Evolutionary conservation across 2,113 vertebrate species (phyloP).

Genomic region (Galemys pyrenaicus): DNA sequence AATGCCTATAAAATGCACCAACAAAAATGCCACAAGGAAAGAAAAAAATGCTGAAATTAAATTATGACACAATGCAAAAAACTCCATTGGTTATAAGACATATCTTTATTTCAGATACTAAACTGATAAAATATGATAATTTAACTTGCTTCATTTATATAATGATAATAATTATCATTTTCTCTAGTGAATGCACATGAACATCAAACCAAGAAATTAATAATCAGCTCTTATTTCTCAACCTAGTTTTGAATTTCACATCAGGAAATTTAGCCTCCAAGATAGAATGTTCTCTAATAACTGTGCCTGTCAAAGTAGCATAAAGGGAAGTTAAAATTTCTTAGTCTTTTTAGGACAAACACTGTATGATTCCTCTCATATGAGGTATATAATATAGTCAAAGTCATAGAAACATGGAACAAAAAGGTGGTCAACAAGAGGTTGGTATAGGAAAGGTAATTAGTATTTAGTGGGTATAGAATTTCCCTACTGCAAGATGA

Average conservation of each 20-base stretch:
- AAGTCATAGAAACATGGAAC: not conserved
- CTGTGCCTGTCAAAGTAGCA: not conserved
- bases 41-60: constrained; percentile 18
- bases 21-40: not conserved
- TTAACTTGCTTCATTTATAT: not conserved
- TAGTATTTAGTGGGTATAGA: not conserved
- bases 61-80: not conserved
- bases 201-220: constrained; percentile 35
- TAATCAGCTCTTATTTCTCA: not conserved
- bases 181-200: not conserved
- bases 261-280: constrained; percentile 11
- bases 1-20: not conserved
- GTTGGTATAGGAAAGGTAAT: not conserved
- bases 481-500: not conserved
- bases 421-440: not conserved
- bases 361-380: not conserved
- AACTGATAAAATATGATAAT: constrained; percentile 25
- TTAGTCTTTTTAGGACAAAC: not conserved
- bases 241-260: constrained; percentile 14
- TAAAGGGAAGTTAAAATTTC: not conserved
- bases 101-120: constrained; percentile 4
- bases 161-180: constrained; percentile 46
- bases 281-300: not conserved
- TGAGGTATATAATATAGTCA: not conserved
- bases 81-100: not conserved